Evolutionary conservation across 1,140 invertebrate species (phyloP).

Genomic region (Archivesica marissinica): DNA sequence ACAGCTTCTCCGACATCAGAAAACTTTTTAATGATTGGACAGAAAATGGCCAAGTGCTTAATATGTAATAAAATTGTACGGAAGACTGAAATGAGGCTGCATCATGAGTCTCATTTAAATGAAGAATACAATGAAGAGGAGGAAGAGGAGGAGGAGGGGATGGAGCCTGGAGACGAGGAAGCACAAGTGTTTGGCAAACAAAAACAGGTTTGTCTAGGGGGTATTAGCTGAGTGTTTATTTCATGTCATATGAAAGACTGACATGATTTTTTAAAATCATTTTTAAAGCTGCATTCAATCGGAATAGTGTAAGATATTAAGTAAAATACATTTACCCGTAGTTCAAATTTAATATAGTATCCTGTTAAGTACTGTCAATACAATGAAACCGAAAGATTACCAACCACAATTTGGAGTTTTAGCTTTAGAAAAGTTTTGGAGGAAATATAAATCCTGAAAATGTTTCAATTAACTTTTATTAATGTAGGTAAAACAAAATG

Average conservation of each 20-base stretch:
- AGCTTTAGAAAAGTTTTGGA: too few relatives aligned
- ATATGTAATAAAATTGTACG: conserved; percentile 60
- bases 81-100: conserved; percentile 41
- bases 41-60: conserved; percentile 42
- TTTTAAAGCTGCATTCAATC: background rate
- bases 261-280: background rate
- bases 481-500: too few relatives aligned
- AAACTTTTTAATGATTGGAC: conserved; percentile 52
- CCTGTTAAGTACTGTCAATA: background rate
- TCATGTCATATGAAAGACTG: background rate
- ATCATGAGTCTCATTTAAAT: conserved; percentile 33
- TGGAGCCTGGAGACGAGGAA: background rate
- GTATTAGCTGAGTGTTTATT: background rate
- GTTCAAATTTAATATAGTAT: background rate
- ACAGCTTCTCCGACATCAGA: conserved; percentile 15
- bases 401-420: too few relatives aligned
- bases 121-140: conserved; percentile 48
- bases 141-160: conserved; percentile 31
- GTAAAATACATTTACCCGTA: background rate
- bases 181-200: background rate
- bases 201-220: background rate
- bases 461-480: too few relatives aligned
- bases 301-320: background rate
- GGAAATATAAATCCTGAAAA: too few relatives aligned
- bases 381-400: too few relatives aligned